Percentiles rank a stretch among this genome's conserved stretches.
These are phyloP conservation scores for Papilio demoleus DNA, from an alignment of 2,888 invertebrate species.

Conservation along the genomic window DNA sequence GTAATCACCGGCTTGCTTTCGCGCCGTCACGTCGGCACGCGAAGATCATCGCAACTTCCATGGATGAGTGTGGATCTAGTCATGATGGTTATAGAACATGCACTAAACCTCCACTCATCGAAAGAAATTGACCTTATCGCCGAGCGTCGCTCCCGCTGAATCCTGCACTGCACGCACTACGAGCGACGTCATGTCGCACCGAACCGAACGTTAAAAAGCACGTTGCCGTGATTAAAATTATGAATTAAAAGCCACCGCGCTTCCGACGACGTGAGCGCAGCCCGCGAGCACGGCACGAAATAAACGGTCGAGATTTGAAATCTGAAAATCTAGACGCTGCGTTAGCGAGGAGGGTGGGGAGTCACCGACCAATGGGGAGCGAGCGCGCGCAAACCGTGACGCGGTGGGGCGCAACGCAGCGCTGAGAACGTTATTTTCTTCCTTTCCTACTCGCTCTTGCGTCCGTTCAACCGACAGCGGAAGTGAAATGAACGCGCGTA, in stretches of 20 bases:
- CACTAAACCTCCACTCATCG: slow-evolving; percentile 90
- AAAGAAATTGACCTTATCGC: slow-evolving; percentile 82
- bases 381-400: slow-evolving; percentile 59
- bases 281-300: slow-evolving; percentile 75
- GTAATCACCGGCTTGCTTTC: slow-evolving; percentile 57
- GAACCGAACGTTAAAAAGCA: slow-evolving; percentile 71
- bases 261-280: slow-evolving; percentile 58
- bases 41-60: slow-evolving; percentile 84
- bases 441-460: slow-evolving; percentile 69
- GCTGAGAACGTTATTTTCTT: slow-evolving; percentile 78
- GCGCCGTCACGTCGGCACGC: slow-evolving; percentile 51
- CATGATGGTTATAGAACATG: slow-evolving; percentile 86
- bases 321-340: slow-evolving; percentile 80
- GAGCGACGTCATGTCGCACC: slow-evolving; percentile 78
- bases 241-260: slow-evolving; percentile 55
- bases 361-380: slow-evolving; percentile 51
- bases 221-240: slow-evolving; percentile 71
- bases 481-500: slow-evolving; percentile 80
- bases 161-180: slow-evolving; percentile 79
- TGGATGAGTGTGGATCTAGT: slow-evolving; percentile 93
- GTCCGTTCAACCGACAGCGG: slow-evolving; percentile 80
- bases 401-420: slow-evolving; percentile 60
- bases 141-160: slow-evolving; percentile 56
- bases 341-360: slow-evolving; percentile 67
- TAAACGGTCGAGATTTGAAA: slow-evolving; percentile 84